These are phyloP conservation scores for Geococcyx californianus DNA, from an alignment of 2,113 vertebrate genomes.

Conservation along the genomic window DNA sequence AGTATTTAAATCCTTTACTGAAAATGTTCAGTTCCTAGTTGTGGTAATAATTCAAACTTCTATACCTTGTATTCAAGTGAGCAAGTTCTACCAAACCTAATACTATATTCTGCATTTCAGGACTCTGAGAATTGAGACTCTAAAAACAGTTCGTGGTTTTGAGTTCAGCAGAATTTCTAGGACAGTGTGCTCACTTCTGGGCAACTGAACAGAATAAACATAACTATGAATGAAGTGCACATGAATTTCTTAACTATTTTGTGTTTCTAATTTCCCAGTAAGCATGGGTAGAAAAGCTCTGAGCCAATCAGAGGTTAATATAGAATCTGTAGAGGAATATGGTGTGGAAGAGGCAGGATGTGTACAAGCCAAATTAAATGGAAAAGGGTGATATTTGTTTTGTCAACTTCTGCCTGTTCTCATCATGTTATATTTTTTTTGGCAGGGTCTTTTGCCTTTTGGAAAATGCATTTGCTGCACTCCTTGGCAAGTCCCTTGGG, in stretches of 20 bases:
- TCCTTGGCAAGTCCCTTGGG: conserved; percentile 30
- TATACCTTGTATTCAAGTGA: background rate
- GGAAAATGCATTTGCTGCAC: conserved; percentile 35
- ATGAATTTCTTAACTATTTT: background rate
- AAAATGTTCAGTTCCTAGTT: background rate
- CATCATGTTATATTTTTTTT: background rate
- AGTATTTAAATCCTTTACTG: background rate
- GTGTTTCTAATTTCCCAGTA: background rate
- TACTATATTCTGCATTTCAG: background rate
- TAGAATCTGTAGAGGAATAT: background rate
- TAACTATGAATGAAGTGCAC: background rate
- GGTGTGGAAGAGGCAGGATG: background rate
- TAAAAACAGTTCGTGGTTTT: background rate
- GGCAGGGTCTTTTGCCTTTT: background rate
- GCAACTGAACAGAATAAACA: background rate
- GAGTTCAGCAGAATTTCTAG: background rate
- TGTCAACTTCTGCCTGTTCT: background rate
- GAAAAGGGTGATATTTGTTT: background rate
- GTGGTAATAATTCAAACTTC: background rate
- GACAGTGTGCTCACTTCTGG: background rate
- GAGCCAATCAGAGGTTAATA: background rate
- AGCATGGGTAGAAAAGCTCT: background rate
- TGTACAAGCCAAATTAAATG: background rate
- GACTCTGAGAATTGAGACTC: background rate
- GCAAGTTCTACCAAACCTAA: background rate